A percentile compares a stretch with the other conserved stretches of the same genome.
phyloP scores from a whole-genome alignment of 2,113 vertebrate genomes.

The Callocephalon fimbriatum region DNA sequence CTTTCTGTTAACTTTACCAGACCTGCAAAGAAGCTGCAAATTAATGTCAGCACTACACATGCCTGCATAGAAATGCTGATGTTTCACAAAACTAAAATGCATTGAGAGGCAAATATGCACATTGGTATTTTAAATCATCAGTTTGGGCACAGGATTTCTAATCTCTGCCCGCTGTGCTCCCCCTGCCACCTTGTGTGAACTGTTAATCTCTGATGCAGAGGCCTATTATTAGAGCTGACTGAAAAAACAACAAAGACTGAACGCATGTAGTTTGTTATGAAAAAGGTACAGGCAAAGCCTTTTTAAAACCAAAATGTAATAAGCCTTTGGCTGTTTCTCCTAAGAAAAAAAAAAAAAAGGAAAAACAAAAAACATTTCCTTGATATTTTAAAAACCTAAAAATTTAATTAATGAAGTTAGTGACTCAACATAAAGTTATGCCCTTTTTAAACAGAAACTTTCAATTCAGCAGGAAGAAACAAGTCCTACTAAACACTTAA shows the following conservation, averaged over 20 bases:
- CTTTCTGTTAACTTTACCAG: not conserved
- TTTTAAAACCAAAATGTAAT: not conserved
- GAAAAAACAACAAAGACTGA: not conserved
- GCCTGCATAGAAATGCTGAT: not conserved
- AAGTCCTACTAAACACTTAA: not conserved
- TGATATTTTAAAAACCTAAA: not conserved
- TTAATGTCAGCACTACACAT: not conserved
- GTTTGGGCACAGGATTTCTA: not conserved
- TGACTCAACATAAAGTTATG: not conserved
- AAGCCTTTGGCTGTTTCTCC: not conserved
- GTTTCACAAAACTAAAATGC: not conserved
- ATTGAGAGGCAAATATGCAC: not conserved
- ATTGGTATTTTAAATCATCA: not conserved
- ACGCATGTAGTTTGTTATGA: not conserved
- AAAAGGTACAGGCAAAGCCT: not conserved
- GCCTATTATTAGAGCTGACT: constrained; percentile 43
- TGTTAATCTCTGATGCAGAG: constrained; percentile 21
- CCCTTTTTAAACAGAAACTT: not conserved
- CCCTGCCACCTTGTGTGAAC: constrained; percentile 38
- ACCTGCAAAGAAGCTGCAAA: not conserved
- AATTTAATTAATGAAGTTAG: not conserved
- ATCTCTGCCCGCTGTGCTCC: not conserved
- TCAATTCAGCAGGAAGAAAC: not conserved
- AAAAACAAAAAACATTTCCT: not conserved
- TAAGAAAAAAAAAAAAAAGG: not conserved